Evolutionary conservation across 2,797 vertebrate species (phyloP), one percentile per base, ranked within the genome.

Genomic region (Diplodus sargus): DNA sequence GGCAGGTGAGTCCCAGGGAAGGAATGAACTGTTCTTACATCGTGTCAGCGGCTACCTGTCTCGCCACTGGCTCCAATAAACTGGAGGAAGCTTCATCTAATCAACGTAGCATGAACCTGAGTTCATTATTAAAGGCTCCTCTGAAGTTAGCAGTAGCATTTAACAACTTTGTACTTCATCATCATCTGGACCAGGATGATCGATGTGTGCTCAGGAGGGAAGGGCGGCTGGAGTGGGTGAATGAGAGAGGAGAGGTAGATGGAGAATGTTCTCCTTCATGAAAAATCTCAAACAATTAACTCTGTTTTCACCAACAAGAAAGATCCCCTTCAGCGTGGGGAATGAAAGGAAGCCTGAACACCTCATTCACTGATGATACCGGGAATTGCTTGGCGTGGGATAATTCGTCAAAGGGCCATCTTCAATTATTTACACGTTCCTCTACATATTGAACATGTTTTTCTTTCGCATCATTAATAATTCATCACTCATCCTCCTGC

Each of bases 361-460:
- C 75, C 81, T 72, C 22, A 39, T 18, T 74, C 60, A 60, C 76
- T 23, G 66, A 66, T 62, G 60, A 53, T 25, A 28, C 2, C 1
- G 52, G 56, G 47, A 79, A 76, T 18, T 12, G 60, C 78, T 76
- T 69, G 39, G 67, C 47, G 5, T 80, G 73, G 77, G 84, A 88
- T 93, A 77, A 94, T 94, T 90, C 52, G 84, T 92, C 86, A 93
- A 90, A 87, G 85, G 83, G n/a, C 69, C 71, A 68, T 89, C 84
- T 78, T 95, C 72, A 94, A 95, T 95, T 92, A 95, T 95, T 95
- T 84, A 95, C 69, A 79, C 79, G 59, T 85, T 88, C 85, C 73
- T 92, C 89, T 93, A 93, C 91, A 93, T 94, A 93, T 94, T 94
- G 91, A 94, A 94, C 92, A 93, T 94, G 94, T 95, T 95, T 95